These are phyloP conservation scores for Chiroxiphia lanceolata DNA, from an alignment of 2,797 vertebrate species.

Conservation along the genomic window DNA sequence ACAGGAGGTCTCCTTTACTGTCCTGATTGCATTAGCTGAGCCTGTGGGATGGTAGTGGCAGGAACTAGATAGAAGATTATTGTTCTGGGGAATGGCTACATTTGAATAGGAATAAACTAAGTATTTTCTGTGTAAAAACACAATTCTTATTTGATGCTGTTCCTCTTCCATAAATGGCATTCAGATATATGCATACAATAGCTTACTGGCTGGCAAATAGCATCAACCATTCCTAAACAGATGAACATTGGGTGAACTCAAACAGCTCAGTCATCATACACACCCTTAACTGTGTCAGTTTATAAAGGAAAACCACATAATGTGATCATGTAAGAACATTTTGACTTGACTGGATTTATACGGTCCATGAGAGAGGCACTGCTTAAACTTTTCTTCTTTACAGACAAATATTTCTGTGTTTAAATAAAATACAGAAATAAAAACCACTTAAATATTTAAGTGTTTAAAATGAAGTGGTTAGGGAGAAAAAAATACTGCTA, in stretches of 20 bases:
- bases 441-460: too few species aligned
- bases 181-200: neutral
- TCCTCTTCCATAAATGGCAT: neutral
- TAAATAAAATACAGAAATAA: too few species aligned
- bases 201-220: neutral
- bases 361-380: neutral
- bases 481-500: neutral
- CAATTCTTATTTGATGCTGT: neutral
- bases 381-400: neutral
- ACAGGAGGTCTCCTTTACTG: neutral
- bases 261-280: neutral
- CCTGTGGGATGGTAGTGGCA: neutral
- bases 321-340: neutral
- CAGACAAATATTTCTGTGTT: neutral
- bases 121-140: neutral
- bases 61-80: neutral
- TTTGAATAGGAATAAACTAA: neutral
- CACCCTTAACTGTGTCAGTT: neutral
- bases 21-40: neutral
- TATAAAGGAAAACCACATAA: neutral
- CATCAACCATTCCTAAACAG: neutral
- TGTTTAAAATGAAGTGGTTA: neutral
- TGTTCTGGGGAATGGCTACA: neutral
- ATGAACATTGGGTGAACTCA: neutral
- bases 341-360: neutral